Conservation (phyloP, 2,888 invertebrate species). For the Anoncus sp. region DNA sequence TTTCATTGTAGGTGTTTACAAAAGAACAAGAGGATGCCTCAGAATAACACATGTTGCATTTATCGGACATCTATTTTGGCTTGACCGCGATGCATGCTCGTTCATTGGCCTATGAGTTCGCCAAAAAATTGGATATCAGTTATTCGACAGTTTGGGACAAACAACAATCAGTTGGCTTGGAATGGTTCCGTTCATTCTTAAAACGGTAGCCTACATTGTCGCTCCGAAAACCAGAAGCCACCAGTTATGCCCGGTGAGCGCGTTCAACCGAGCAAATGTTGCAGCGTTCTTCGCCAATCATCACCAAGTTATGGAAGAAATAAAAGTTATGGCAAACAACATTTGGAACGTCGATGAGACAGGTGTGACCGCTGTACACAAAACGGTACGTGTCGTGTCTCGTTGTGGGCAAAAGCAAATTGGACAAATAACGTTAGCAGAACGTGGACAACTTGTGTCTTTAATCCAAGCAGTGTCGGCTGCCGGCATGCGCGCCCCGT, state of each 20-base stretch:
- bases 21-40: too few species aligned
- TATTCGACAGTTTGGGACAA: too few species aligned
- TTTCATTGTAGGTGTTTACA: too few species aligned
- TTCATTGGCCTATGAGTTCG: too few species aligned
- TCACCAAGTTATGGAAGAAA: conserved; percentile 36
- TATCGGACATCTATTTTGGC: too few species aligned
- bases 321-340: conserved; percentile 51
- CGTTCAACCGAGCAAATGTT: conserved; percentile 13
- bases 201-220: conserved; percentile 13
- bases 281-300: conserved; percentile 42
- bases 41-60: too few species aligned
- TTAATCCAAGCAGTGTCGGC: conserved; percentile 75
- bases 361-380: conserved; percentile 27
- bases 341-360: conserved; percentile 59
- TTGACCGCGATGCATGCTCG: too few species aligned
- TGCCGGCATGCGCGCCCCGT: conserved; percentile 41
- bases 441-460: conserved; percentile 77
- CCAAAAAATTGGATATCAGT: too few species aligned
- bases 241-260: conserved; percentile 7
- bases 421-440: conserved; percentile 75
- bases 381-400: conserved; percentile 47
- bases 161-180: conserved; percentile 9
- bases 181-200: conserved; percentile 15
- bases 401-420: conserved; percentile 68
- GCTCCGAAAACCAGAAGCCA: conserved; percentile 21